Conservation (phyloP, 2,888 invertebrate species). For the Dorcus hopei region DNA sequence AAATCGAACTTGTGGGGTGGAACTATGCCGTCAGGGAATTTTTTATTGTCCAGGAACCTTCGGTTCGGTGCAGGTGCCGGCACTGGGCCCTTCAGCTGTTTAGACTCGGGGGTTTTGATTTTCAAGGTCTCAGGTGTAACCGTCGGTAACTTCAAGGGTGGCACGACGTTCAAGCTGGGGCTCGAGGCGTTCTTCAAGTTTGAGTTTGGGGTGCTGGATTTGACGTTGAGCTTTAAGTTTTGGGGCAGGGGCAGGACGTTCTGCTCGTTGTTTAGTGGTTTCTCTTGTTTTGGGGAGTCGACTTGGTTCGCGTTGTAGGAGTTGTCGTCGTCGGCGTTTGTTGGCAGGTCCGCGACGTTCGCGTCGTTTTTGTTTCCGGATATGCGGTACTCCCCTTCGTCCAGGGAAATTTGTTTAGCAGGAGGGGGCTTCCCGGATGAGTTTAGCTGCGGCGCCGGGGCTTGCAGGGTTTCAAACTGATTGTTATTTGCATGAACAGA, state of each 20-base stretch:
- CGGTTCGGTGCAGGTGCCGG: neutral
- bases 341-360: constrained; percentile 23
- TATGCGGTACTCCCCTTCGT: constrained; percentile 6
- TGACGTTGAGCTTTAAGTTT: constrained; percentile 10
- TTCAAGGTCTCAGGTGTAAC: constrained; percentile 38
- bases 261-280: constrained; percentile 16
- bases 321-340: constrained; percentile 13
- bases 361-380: constrained; percentile 10
- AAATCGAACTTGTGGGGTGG: constrained; percentile 28
- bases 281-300: constrained; percentile 6
- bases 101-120: constrained; percentile 14
- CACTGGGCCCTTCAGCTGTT: constrained; percentile 1
- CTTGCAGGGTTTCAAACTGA: constrained; percentile 22
- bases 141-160: constrained; percentile 38
- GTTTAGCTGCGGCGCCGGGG: constrained; percentile 24
- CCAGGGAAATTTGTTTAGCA: constrained; percentile 3
- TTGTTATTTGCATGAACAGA: neutral
- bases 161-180: constrained; percentile 35
- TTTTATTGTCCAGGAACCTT: constrained; percentile 17
- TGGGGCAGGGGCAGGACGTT: constrained; percentile 30
- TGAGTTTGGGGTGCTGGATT: constrained; percentile 16
- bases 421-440: constrained; percentile 6
- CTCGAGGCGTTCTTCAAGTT: constrained; percentile 32
- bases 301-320: constrained; percentile 1
- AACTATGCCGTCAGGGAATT: constrained; percentile 36